Evolutionary conservation across 2,888 invertebrate genomes (phyloP).

Genomic region (Acanthosepion esculentum): DNA sequence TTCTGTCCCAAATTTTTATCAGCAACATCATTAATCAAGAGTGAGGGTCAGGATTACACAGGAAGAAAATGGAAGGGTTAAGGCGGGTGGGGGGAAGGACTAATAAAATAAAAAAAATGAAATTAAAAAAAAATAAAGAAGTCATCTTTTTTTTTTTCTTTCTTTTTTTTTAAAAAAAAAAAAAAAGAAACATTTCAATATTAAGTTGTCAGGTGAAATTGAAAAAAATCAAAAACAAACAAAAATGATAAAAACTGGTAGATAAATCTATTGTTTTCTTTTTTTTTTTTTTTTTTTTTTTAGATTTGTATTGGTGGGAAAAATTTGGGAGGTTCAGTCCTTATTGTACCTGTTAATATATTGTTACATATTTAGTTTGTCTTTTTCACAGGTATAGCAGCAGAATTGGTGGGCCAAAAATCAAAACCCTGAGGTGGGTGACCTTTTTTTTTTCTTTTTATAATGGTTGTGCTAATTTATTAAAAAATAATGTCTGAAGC

Average conservation of each 20-base stretch:
- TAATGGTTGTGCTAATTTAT: background rate
- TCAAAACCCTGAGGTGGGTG: background rate
- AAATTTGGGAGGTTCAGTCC: background rate
- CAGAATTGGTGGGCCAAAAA: constrained; percentile 8
- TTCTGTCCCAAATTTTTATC: constrained; percentile 1
- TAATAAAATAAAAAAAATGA: too few relatives aligned
- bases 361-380: background rate
- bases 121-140: background rate
- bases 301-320: background rate
- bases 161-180: background rate
- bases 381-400: background rate
- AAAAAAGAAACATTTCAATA: background rate
- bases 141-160: background rate
- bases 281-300: too few relatives aligned
- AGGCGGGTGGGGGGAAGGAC: background rate
- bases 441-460: background rate
- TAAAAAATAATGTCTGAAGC: background rate
- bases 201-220: background rate
- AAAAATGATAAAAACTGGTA: background rate
- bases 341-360: background rate
- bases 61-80: background rate
- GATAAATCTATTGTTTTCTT: background rate
- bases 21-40: constrained; percentile 7
- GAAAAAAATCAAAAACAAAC: background rate
- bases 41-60: constrained; percentile 24